phyloP scores from a whole-genome alignment of 2,888 invertebrate genomes.

The Ctena decussata region DNA sequence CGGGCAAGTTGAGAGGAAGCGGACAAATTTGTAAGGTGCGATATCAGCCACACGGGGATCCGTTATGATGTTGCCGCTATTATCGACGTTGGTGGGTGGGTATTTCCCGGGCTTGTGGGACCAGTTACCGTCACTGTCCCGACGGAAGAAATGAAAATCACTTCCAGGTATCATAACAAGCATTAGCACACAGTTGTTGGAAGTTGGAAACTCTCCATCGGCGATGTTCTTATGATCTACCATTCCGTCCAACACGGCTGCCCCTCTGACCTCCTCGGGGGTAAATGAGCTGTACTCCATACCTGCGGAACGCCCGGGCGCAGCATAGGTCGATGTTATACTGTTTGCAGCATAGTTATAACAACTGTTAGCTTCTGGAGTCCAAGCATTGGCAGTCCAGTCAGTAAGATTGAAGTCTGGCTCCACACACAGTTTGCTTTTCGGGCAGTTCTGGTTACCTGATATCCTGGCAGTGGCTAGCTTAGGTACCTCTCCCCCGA shows the following conservation, averaged over 20 bases:
- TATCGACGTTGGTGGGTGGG: neutral
- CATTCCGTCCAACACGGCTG: neutral
- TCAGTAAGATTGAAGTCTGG: neutral
- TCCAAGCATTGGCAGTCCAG: neutral
- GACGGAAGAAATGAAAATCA: neutral
- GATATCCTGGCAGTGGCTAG: too few species aligned
- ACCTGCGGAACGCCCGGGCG: neutral
- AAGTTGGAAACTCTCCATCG: neutral
- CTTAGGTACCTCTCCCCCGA: neutral
- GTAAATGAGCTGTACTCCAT: neutral
- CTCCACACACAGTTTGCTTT: neutral
- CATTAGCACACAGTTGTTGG: neutral
- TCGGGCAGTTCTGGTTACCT: neutral
- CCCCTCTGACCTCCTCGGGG: neutral
- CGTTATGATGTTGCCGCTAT: neutral
- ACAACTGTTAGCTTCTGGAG: neutral
- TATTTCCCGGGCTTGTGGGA: neutral
- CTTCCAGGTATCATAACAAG: neutral
- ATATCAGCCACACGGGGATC: neutral
- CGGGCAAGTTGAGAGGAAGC: neutral
- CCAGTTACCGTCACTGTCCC: neutral
- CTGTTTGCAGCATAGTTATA: neutral
- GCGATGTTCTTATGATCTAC: neutral
- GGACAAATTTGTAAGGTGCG: neutral
- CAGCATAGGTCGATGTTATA: neutral